phyloP scores from a whole-genome alignment of 2,888 invertebrate genomes.

The Megaustenia siamemsis region DNA sequence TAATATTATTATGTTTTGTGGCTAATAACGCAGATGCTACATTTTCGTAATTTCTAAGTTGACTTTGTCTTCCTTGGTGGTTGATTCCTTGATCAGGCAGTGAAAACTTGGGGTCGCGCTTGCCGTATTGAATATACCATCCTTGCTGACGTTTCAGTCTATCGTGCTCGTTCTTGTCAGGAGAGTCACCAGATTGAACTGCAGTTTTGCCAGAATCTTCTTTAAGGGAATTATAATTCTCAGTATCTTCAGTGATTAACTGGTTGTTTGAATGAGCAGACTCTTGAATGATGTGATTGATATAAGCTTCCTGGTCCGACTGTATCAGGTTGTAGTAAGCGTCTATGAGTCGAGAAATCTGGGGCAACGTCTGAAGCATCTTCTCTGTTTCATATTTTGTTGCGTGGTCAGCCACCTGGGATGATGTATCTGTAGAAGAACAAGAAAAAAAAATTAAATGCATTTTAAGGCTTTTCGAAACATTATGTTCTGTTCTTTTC shows the following conservation, averaged over 20 bases:
- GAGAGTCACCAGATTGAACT: background rate
- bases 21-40: background rate
- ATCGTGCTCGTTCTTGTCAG: background rate
- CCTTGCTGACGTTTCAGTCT: slow-evolving; percentile 16
- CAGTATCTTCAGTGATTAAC: no score
- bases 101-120: background rate
- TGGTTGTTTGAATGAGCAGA: no score
- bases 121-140: slow-evolving; percentile 23
- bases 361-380: background rate
- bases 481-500: background rate
- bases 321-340: background rate
- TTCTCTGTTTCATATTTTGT: background rate
- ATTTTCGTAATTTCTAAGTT: no score
- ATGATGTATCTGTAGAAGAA: background rate
- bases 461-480: background rate
- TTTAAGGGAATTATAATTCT: background rate
- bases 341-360: background rate
- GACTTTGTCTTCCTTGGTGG: no score
- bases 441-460: background rate
- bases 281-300: background rate
- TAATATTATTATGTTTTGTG: no score
- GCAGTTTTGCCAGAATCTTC: background rate
- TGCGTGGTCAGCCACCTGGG: background rate
- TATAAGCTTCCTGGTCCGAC: no score
- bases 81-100: no score